Evolutionary conservation across 2,888 invertebrate genomes (phyloP).

Genomic region (Osmoderma eremita): DNA sequence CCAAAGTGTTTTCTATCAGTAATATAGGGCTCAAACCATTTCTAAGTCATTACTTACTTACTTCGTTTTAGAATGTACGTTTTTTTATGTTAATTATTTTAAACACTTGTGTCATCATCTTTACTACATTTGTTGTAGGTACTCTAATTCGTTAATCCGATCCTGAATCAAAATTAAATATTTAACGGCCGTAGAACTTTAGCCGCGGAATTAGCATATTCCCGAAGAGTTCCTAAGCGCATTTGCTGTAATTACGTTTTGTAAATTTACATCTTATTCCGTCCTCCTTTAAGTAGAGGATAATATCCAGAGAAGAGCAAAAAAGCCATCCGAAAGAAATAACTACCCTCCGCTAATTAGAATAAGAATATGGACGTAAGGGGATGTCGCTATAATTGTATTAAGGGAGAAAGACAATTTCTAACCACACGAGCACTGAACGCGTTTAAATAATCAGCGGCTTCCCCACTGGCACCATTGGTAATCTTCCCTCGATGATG

Average conservation of each 20-base stretch:
- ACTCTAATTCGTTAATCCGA: background rate
- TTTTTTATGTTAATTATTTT: too few relatives aligned
- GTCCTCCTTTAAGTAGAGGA: conserved; percentile 28
- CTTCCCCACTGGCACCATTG: background rate
- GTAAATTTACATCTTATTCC: conserved; percentile 38
- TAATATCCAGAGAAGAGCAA: conserved; percentile 28
- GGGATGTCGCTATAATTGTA: conserved; percentile 32
- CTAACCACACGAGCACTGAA: conserved; percentile 19
- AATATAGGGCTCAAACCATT: too few relatives aligned
- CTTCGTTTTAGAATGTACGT: too few relatives aligned
- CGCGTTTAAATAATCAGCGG: conserved; percentile 31
- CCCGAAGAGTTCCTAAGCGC: conserved; percentile 30
- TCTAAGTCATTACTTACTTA: too few relatives aligned
- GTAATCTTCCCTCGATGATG: background rate
- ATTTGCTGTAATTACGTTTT: conserved; percentile 35
- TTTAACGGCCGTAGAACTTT: conserved; percentile 6
- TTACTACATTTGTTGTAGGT: too few relatives aligned
- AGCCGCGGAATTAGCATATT: conserved; percentile 32
- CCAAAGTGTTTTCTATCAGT: too few relatives aligned
- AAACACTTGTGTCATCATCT: too few relatives aligned
- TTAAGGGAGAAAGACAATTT: conserved; percentile 27
- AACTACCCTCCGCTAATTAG: conserved; percentile 37
- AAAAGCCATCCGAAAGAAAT: conserved; percentile 34
- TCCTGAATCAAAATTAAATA: conserved; percentile 30
- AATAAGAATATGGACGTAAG: conserved; percentile 35